Evolutionary conservation across 2,113 vertebrate species (phyloP), one percentile per base, ranked within the genome.

Genomic region (Amazona vittata): DNA sequence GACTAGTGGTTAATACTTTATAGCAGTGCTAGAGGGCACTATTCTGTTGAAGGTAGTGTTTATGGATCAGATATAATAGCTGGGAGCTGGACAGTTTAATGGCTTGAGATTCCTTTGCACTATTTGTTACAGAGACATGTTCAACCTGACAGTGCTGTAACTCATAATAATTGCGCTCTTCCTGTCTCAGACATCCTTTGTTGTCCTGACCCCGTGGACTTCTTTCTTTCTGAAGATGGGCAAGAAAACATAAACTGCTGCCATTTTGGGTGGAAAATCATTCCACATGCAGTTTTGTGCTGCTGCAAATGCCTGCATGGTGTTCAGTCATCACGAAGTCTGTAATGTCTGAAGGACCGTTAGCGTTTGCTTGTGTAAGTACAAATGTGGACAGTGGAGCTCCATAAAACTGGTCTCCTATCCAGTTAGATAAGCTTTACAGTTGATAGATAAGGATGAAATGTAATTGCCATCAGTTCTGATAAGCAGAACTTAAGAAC

Each of bases 1-100:
- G 94, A 83, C 81, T 62, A 53, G 62, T 59, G 59, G 79, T 85
- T 96, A 86, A 85, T 95, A 57, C 92, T 87, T 91, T 63, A 69
- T 90, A 87, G 63, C 41, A 85, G 92, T 96, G 91, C 93, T 96
- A 93, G 95, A 96, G 94, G 96, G 93, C 93, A 96, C 91, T 93
- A 63, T 87, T 53, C 94, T 17, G 82, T 77, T 69, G 84, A 91
- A 95, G 87, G 93, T 89, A 26, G 70, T 84, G 81, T 94, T 95
- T 93, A 79, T 83, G 91, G 84, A 91, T 95, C 91, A 96, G 87
- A 94, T 46, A 49, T 65, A 96, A 94, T 73, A 87, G 78, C 89
- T 85, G 44, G 43, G 78, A 96, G 74, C 52, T 25, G 73, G 91
- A 87, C 89, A 76, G 90, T 82, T 93, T 94, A 96, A 94, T 90